These are phyloP conservation scores for Brachionichthys hirsutus DNA, from an alignment of 2,113 vertebrate genomes.

Conservation along the genomic window DNA sequence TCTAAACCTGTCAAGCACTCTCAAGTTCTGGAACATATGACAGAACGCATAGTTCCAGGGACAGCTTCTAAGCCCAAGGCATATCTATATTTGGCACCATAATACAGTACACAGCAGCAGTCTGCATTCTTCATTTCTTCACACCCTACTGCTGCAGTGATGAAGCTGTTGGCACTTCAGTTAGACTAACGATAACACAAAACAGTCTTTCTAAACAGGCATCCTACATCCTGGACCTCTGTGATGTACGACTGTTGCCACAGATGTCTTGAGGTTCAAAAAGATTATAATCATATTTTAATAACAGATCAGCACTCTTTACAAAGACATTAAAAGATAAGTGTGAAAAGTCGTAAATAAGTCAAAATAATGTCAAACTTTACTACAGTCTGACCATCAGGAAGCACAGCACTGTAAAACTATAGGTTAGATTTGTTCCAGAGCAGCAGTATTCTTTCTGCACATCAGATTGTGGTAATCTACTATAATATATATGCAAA, in stretches of 20 bases:
- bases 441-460: constrained; percentile 26
- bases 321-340: background rate
- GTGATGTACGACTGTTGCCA: constrained; percentile 10
- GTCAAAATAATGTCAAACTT: too few species aligned
- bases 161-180: constrained; percentile 52
- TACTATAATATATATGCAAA: constrained; percentile 54
- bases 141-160: constrained; percentile 44
- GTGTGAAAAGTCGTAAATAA: constrained; percentile 1
- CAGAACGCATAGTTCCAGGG: constrained; percentile 40
- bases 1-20: constrained; percentile 42
- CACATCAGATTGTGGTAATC: constrained; percentile 16
- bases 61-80: constrained; percentile 64
- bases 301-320: constrained; percentile 1
- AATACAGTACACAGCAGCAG: constrained; percentile 61
- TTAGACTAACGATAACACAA: constrained; percentile 49
- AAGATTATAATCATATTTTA: constrained; percentile 1
- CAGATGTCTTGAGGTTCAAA: constrained; percentile 15
- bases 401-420: constrained; percentile 14
- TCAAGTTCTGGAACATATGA: constrained; percentile 51
- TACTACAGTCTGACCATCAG: constrained; percentile 13
- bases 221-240: constrained; percentile 5
- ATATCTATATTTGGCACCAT: constrained; percentile 68
- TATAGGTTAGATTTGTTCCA: constrained; percentile 51
- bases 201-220: constrained; percentile 27
- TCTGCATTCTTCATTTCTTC: constrained; percentile 53